Conservation (phyloP, 92 coral and sea anemone species). For the Desmophyllum pertusum region DNA sequence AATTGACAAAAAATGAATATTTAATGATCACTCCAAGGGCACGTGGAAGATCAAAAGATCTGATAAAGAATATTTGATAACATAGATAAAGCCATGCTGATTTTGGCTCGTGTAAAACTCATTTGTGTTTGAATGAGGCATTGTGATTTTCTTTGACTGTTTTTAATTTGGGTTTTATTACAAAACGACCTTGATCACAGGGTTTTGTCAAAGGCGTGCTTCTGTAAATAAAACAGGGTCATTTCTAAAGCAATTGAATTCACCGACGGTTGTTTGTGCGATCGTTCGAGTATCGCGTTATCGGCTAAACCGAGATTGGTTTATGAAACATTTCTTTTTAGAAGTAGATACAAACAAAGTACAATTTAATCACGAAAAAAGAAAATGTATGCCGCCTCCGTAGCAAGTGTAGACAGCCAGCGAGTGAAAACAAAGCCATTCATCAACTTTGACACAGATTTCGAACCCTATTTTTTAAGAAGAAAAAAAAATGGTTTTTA, state of each 20-base stretch:
- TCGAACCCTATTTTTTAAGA: neutral
- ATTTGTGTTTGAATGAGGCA: conserved; percentile 25
- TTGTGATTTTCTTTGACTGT: neutral
- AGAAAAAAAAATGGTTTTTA: no score
- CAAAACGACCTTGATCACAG: neutral
- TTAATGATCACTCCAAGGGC: conserved; percentile 43
- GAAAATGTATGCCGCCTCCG: neutral
- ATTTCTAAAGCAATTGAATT: neutral
- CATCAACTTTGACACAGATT: neutral
- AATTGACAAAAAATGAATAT: conserved; percentile 44
- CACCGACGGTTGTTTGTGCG: neutral
- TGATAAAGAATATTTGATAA: conserved; percentile 19
- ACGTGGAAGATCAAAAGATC: conserved; percentile 40
- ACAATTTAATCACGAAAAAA: neutral
- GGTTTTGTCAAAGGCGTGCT: neutral
- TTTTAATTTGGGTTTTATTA: neutral
- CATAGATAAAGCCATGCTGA: conserved; percentile 5
- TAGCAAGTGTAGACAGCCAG: neutral
- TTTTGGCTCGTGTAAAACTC: conserved; percentile 33
- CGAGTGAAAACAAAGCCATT: neutral
- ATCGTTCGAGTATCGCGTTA: neutral
- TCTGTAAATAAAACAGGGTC: neutral
- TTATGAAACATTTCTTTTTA: conserved; percentile 2
- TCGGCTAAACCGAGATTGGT: neutral
- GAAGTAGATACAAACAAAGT: neutral